Percentiles rank a stretch among this genome's conserved stretches.
These are phyloP conservation scores for Clitarchus hookeri DNA, from an alignment of 2,888 invertebrate genomes.

Conservation along the genomic window DNA sequence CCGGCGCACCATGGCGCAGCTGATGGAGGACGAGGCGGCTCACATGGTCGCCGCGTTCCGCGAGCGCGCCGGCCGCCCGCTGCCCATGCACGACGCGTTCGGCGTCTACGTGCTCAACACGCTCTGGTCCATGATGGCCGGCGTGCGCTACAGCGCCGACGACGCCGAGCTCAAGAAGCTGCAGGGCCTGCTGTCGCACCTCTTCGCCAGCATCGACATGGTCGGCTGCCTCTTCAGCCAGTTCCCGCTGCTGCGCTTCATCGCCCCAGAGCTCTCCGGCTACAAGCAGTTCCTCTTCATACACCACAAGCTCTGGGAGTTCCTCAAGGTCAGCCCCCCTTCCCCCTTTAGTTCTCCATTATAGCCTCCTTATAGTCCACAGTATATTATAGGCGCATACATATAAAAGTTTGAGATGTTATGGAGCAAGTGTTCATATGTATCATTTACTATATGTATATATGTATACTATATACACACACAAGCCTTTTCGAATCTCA, in stretches of 20 bases:
- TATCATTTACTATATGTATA: too few species aligned
- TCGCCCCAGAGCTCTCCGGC: constrained; percentile 77
- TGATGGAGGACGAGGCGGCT: constrained; percentile 71
- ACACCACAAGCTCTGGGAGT: constrained; percentile 73
- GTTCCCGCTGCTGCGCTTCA: constrained; percentile 69
- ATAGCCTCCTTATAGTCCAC: too few species aligned
- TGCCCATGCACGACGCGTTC: constrained; percentile 75
- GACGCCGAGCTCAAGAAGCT: constrained; percentile 71
- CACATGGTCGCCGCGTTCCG: constrained; percentile 65
- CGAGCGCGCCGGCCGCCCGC: constrained; percentile 55
- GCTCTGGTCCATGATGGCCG: constrained; percentile 83
- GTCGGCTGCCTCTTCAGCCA: constrained; percentile 79
- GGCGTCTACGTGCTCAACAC: constrained; percentile 73
- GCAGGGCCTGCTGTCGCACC: constrained; percentile 68
- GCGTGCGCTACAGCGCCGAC: constrained; percentile 61
- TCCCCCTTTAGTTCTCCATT: too few species aligned
- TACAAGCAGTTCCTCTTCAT: constrained; percentile 73
- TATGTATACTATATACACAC: too few species aligned
- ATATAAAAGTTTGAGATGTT: too few species aligned
- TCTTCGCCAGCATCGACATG: constrained; percentile 79
- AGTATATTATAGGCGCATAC: too few species aligned
- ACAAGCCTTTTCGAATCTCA: too few species aligned
- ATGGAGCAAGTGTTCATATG: too few species aligned
- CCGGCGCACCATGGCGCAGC: constrained; percentile 72
- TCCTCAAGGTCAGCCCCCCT: constrained; percentile 63